Base-by-base conservation (phyloP, 2,113 vertebrate species). In the Halichoeres trimaculatus region DNA sequence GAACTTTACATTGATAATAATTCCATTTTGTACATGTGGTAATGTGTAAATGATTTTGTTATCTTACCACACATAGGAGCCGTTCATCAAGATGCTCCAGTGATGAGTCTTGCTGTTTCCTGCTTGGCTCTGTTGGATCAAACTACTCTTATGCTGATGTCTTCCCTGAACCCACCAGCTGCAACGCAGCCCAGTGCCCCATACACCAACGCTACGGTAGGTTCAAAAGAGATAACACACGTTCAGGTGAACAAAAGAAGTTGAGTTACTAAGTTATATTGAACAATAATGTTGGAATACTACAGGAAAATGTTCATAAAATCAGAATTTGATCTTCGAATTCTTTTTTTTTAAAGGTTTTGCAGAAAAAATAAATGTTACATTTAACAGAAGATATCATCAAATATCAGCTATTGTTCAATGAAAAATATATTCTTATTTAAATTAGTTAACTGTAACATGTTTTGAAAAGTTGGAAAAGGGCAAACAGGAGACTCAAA, bases 201-300 rank as follows among this genome's bases (percentile, higher is more conserved):
- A 91, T 93, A 74, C 93, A 94, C 81, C 81, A 80, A 36, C 77
- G 60, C 48, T 77, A 85, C 3, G 91, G 93, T 94, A 54, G 76
- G 89, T 40, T 68, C 22, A 16, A 59, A 22, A 8, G 45, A 5
- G 4, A 59, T 24, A 10, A 5, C 9, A 20, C 19, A 20, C 41
- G 22, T 26, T 47, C 26, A 20, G 20, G 22, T 16, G 13, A 24
- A 1, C 4, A 0, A 41, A 30, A 54, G 8, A 10, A 1, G 5
- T 9, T 1, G 0, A 22, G 17, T 12, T 16, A 45, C 4, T 19
- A 45, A 45, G 16, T n/a, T n/a, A n/a, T n/a, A n/a, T n/a, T n/a
- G n/a, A n/a, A n/a, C 30, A 30, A 30, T 30, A 6, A 30, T 30
- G 30, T 6, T 30, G 30, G 30, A 6, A 30, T 30, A 30, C 30